A percentile compares a stretch with the other conserved stretches of the same genome.
These are phyloP conservation scores for Agriopis marginaria DNA, from an alignment of 2,888 invertebrate species.

Conservation along the genomic window DNA sequence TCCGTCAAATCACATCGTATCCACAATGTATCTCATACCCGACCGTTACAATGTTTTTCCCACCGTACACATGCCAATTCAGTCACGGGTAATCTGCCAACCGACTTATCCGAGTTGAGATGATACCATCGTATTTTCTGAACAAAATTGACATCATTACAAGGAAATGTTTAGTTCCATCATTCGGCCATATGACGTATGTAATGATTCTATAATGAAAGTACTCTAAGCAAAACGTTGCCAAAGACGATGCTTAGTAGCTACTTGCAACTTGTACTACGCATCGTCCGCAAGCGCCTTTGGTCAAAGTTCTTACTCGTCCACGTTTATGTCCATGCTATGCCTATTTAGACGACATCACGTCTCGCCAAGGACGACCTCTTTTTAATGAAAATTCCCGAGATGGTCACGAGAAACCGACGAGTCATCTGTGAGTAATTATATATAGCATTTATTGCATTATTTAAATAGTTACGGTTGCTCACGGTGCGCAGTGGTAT, in stretches of 20 bases:
- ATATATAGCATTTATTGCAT: conserved; percentile 7
- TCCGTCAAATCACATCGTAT: background rate
- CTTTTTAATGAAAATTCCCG: conserved; percentile 33
- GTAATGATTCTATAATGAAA: too few relatives aligned
- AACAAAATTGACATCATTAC: background rate
- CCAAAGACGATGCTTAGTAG: too few relatives aligned
- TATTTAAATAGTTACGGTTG: background rate
- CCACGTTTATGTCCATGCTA: background rate
- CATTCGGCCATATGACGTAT: too few relatives aligned
- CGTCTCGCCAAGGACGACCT: conserved; percentile 23
- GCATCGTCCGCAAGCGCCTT: background rate
- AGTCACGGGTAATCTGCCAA: conserved; percentile 13
- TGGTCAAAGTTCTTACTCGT: background rate
- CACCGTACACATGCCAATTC: conserved; percentile 19
- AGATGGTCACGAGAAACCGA: conserved; percentile 21
- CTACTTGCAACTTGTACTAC: too few relatives aligned
- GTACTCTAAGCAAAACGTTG: too few relatives aligned
- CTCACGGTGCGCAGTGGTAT: background rate
- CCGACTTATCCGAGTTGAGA: background rate
- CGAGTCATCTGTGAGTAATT: conserved; percentile 23
- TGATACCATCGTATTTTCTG: background rate
- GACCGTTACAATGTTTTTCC: conserved; percentile 24
- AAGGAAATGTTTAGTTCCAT: too few relatives aligned
- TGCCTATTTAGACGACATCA: conserved; percentile 20
- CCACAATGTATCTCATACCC: background rate